These are phyloP conservation scores for Orientallactaga sibirica DNA, from an alignment of 2,797 vertebrate species.

Conservation along the genomic window DNA sequence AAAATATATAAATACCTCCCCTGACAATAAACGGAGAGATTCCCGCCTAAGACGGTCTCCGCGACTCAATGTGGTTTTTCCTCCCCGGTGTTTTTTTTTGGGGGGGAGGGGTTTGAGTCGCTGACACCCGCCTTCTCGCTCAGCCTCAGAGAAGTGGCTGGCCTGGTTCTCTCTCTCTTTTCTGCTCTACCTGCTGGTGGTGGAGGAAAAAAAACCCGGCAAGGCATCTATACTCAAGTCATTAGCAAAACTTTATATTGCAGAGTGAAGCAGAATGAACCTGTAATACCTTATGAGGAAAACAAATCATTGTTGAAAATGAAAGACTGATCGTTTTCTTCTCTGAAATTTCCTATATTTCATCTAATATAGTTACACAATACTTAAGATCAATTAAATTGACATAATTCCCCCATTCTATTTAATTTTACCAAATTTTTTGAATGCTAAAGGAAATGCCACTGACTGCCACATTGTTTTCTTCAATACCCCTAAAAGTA, in stretches of 20 bases:
- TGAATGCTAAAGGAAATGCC: slow-evolving; percentile 19
- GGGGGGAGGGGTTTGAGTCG: too few species aligned
- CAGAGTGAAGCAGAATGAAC: background rate
- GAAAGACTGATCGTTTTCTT: background rate
- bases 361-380: background rate
- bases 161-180: too few species aligned
- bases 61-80: too few species aligned
- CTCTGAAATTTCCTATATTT: slow-evolving; percentile 45
- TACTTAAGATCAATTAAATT: slow-evolving; percentile 27
- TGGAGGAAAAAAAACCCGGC: too few species aligned
- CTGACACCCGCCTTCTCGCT: too few species aligned
- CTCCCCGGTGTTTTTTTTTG: too few species aligned
- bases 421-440: slow-evolving; percentile 44
- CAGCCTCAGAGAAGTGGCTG: too few species aligned
- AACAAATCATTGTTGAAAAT: background rate
- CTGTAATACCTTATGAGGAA: background rate
- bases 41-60: too few species aligned
- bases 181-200: too few species aligned
- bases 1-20: too few species aligned
- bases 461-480: background rate
- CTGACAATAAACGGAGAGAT: too few species aligned
- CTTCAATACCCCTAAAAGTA: background rate
- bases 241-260: slow-evolving; percentile 28
- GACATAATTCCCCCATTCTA: background rate
- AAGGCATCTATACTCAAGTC: background rate